These are phyloP conservation scores for Choristoneura rosaceana DNA, from an alignment of 2,888 invertebrate species.

Conservation along the genomic window DNA sequence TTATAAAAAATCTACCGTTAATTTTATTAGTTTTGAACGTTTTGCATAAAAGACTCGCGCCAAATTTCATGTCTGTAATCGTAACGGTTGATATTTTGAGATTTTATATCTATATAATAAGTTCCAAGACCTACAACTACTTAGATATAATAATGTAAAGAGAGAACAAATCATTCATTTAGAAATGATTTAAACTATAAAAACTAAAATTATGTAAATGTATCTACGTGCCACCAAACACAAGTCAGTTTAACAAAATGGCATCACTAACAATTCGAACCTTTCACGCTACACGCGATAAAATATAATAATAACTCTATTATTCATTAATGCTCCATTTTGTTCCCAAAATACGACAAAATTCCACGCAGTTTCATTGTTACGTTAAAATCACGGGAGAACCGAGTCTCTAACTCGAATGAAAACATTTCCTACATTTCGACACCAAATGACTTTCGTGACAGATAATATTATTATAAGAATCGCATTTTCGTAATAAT, in stretches of 20 bases:
- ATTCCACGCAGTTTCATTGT: constrained; percentile 31
- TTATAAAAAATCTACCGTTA: too few relatives aligned
- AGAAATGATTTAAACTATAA: too few relatives aligned
- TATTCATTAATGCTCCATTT: constrained; percentile 4
- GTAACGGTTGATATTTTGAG: too few relatives aligned
- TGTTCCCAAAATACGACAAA: constrained; percentile 10
- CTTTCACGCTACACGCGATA: neutral
- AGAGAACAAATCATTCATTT: too few relatives aligned
- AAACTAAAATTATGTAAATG: too few relatives aligned
- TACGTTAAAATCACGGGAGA: constrained; percentile 29
- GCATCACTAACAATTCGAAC: neutral
- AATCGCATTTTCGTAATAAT: constrained; percentile 31
- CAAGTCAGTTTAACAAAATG: neutral
- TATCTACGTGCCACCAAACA: neutral
- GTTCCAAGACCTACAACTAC: too few relatives aligned
- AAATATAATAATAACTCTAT: neutral
- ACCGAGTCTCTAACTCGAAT: constrained; percentile 11
- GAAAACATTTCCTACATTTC: constrained; percentile 30
- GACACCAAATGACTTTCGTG: constrained; percentile 27
- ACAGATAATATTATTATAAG: constrained; percentile 33
- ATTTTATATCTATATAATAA: too few relatives aligned
- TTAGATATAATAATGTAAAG: neutral
- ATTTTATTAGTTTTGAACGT: too few relatives aligned
- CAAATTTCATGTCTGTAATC: too few relatives aligned
- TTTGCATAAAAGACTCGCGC: too few relatives aligned